These are phyloP conservation scores for Epinephelus lanceolatus DNA, from an alignment of 2,113 vertebrate species.

Conservation along the genomic window DNA sequence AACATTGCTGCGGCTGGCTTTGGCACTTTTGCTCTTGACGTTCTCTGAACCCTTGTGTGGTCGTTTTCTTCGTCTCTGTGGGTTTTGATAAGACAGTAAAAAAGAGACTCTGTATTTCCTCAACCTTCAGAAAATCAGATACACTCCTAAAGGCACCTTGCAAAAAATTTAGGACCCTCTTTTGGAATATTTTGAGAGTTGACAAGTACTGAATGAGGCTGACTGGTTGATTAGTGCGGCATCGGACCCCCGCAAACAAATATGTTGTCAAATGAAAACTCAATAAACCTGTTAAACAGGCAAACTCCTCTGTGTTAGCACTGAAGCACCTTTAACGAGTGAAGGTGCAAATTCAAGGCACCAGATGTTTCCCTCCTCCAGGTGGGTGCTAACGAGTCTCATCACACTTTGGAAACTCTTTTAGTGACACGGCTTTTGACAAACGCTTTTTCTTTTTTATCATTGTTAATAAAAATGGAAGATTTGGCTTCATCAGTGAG, in stretches of 20 bases:
- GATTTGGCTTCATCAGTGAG: not conserved
- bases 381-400: not conserved
- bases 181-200: no score
- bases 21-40: slow-evolving; percentile 79
- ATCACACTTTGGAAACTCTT: not conserved
- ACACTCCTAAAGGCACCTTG: no score
- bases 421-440: not conserved
- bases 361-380: not conserved
- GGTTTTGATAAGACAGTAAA: not conserved
- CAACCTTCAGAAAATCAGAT: no score
- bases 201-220: no score
- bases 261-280: no score
- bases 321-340: not conserved
- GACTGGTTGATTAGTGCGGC: no score
- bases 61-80: slow-evolving; percentile 84
- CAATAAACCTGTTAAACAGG: no score
- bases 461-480: not conserved
- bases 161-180: no score
- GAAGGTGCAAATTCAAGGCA: not conserved
- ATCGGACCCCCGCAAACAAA: no score
- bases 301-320: not conserved
- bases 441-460: not conserved
- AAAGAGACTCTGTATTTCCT: not conserved
- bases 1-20: slow-evolving; percentile 58
- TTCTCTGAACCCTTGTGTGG: slow-evolving; percentile 84